Evolutionary conservation across 1,140 invertebrate genomes (phyloP), one percentile per base, ranked within the genome.

Genomic region (Gonatopus flavifemur): DNA sequence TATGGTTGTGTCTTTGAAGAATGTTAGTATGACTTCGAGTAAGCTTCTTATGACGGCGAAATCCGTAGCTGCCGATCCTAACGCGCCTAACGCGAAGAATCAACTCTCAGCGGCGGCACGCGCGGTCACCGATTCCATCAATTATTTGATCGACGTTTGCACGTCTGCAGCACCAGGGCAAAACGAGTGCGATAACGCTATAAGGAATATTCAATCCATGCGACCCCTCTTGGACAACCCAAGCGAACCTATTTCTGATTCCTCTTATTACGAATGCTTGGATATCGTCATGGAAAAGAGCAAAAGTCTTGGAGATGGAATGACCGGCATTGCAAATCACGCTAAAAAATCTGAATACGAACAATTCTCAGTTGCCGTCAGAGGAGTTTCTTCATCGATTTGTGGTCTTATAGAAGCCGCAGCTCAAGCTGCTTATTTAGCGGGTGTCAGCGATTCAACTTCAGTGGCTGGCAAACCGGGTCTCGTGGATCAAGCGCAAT

Each of bases 171-270:
- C 86, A 1, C 94, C 72, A 56, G 91, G 95, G 0, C 93, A 97
- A 79, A 96, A 93, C 69, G 96, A 98, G 67, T 98, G 95, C 74
- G 94, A 96, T 67, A 96, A 92, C 68, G 95, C 96, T 2, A 88
- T 98, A n/a, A 82, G 94, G 45, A 91, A 91, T 67, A 97, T 98
- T 50, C 86, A 94, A 70, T 87, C 90, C 31, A 87, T 93, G 77
- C 82, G 85, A 13, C 86, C 88, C 3, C 78, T 96, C 28, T 77
- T 98, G 20, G 88, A 94, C 51, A 88, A 93, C 74, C 91, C 94
- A 1, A 86, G 82, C 42, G 90, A 97, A 70, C 93, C 95, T 0
- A 82, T 98, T 44, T 95, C 85, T 66, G 91, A 94, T 57, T 83
- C 85, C 37, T 88, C 89, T 1, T 98, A 98, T 78, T 98, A 94